Evolutionary conservation across 2,113 vertebrate species (phyloP).

Genomic region (Leiothrix lutea): DNA sequence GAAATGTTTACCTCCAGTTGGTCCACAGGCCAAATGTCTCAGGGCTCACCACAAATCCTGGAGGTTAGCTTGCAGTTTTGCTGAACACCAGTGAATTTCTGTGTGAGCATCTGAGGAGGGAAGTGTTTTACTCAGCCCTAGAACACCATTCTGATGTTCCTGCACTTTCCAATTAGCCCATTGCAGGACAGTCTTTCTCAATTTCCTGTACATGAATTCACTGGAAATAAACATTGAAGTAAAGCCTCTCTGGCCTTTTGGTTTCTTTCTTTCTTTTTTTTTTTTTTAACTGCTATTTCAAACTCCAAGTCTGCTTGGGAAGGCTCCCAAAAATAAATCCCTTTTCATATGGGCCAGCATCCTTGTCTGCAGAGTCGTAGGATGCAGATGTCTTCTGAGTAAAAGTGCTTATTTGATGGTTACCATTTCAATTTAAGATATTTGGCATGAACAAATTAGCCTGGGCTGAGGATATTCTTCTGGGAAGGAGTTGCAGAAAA

Average conservation of each 20-base stretch:
- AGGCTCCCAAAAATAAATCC: slow-evolving; percentile 22
- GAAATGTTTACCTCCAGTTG: background rate
- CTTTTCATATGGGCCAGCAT: background rate
- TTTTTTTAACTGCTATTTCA: background rate
- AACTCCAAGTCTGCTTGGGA: background rate
- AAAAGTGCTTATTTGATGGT: background rate
- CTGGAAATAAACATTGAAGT: background rate
- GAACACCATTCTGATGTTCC: background rate
- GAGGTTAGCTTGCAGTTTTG: background rate
- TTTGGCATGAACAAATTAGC: background rate
- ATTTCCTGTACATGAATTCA: background rate
- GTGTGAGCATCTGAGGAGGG: background rate
- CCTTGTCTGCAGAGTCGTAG: background rate
- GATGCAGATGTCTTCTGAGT: slow-evolving; percentile 4
- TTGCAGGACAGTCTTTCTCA: background rate
- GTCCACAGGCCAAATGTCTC: background rate
- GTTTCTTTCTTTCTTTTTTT: background rate
- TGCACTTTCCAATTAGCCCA: background rate
- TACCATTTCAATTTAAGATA: background rate
- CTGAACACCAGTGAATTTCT: background rate
- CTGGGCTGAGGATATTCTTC: background rate
- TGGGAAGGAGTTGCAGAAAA: background rate
- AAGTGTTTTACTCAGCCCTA: background rate
- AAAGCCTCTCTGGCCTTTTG: background rate
- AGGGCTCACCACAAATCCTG: background rate